phyloP scores from a whole-genome alignment of 2,888 invertebrate genomes.

The Atethmia centrago region DNA sequence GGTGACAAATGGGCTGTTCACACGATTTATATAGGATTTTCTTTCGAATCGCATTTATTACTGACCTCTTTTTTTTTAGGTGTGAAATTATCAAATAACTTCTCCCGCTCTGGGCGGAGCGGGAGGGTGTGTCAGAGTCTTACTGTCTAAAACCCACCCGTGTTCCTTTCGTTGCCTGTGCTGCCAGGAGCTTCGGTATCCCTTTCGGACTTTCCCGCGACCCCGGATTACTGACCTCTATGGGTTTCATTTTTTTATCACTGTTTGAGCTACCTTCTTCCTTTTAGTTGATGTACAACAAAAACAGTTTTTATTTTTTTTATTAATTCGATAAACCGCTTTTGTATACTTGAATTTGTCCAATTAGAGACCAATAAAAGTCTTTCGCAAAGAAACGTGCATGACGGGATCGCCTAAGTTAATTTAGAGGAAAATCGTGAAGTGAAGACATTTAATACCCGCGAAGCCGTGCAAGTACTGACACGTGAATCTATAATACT shows the following conservation, averaged over 20 bases:
- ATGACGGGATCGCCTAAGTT: slow-evolving; percentile 15
- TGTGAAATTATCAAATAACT: too few relatives aligned
- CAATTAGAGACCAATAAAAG: slow-evolving; percentile 21
- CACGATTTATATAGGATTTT: slow-evolving; percentile 23
- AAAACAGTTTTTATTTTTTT: background rate
- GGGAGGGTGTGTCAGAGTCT: too few relatives aligned
- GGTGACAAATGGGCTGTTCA: slow-evolving; percentile 12
- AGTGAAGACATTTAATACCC: slow-evolving; percentile 49
- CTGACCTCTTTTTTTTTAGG: background rate
- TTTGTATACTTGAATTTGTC: background rate
- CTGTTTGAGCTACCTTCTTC: too few relatives aligned
- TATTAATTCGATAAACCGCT: background rate
- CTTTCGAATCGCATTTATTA: background rate
- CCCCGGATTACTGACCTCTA: background rate
- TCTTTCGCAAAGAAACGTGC: slow-evolving; percentile 35
- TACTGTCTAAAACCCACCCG: too few relatives aligned
- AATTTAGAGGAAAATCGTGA: slow-evolving; percentile 41
- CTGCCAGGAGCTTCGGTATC: too few relatives aligned
- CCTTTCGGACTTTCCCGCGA: too few relatives aligned
- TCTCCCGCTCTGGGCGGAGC: too few relatives aligned
- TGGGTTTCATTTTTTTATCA: background rate
- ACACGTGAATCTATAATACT: slow-evolving; percentile 47
- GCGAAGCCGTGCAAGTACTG: slow-evolving; percentile 50
- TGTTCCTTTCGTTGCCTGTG: too few relatives aligned
- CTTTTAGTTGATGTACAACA: background rate